Percentiles rank a stretch among this genome's conserved stretches.
Evolutionary conservation across 2,797 vertebrate genomes (phyloP).

Genomic region (Pseudochromis fuscus): DNA sequence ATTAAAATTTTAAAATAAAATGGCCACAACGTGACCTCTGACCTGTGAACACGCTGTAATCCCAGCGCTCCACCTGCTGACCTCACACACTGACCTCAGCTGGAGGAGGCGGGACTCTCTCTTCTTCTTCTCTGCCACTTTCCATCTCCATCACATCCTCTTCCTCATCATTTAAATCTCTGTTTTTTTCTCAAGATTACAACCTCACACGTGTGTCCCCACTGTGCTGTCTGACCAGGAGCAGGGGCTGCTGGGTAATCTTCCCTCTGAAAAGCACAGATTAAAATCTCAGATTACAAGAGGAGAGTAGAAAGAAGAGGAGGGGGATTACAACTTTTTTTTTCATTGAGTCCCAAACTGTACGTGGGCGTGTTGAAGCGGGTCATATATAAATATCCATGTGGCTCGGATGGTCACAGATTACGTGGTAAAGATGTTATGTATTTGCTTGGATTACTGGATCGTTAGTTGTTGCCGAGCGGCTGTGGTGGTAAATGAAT

Average conservation of each 20-base stretch:
- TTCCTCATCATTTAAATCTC: conserved; percentile 20
- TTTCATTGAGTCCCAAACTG: conserved; percentile 20
- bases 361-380: conserved; percentile 28
- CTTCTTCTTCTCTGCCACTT: conserved; percentile 14
- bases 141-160: conserved; percentile 33
- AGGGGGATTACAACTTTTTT: conserved; percentile 67
- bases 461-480: conserved; percentile 41
- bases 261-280: conserved; percentile 60
- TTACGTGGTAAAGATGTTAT: too few relatives aligned
- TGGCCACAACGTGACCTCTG: conserved; percentile 29
- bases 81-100: conserved; percentile 41
- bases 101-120: not conserved
- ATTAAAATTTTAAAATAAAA: conserved; percentile 23
- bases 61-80: conserved; percentile 36
- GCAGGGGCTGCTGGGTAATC: conserved; percentile 66
- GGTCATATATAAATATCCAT: too few relatives aligned
- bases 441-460: conserved; percentile 15
- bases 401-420: too few relatives aligned
- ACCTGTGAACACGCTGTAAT: conserved; percentile 37
- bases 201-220: conserved; percentile 33
- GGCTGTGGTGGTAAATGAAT: conserved; percentile 42
- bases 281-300: conserved; percentile 79
- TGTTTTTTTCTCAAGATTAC: conserved; percentile 37
- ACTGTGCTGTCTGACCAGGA: not conserved
- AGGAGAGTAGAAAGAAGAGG: conserved; percentile 42